Evolutionary conservation across 2,113 vertebrate genomes (phyloP).

Genomic region (Pan paniscus): DNA sequence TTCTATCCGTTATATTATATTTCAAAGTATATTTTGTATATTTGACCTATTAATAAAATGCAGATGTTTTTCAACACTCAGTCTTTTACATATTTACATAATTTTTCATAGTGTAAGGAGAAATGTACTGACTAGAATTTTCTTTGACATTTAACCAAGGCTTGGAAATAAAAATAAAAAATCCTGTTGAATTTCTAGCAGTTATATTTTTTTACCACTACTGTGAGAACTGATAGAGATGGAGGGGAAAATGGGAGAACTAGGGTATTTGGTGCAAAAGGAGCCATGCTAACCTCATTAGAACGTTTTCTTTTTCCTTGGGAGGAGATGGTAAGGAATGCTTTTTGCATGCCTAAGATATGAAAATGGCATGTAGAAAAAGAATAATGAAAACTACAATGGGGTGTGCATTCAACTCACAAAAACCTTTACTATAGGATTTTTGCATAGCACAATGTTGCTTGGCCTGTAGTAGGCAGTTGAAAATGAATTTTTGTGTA

Average conservation of each 20-base stretch:
- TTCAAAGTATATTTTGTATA: neutral
- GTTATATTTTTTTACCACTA: neutral
- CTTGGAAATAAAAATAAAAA: slow-evolving; percentile 8
- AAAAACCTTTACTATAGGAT: neutral
- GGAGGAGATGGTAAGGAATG: neutral
- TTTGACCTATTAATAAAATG: slow-evolving; percentile 6
- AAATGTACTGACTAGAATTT: neutral
- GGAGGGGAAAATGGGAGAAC: neutral
- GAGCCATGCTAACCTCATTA: neutral
- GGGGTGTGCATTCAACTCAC: neutral
- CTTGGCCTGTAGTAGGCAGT: neutral
- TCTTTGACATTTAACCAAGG: neutral
- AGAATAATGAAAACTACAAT: neutral
- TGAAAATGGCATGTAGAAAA: neutral
- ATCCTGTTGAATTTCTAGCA: neutral
- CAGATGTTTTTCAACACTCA: slow-evolving; percentile 5
- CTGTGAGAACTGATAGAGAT: neutral
- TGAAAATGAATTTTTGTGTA: neutral
- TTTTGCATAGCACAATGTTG: neutral
- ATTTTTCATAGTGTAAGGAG: neutral
- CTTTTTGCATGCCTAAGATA: neutral
- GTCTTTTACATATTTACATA: slow-evolving; percentile 7
- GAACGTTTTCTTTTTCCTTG: neutral
- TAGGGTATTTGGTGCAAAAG: neutral
- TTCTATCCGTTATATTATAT: neutral